Percentiles rank a stretch among this genome's conserved stretches.
Conservation (phyloP, 1,140 invertebrate genomes). For the Brachionus manjavacas region DNA sequence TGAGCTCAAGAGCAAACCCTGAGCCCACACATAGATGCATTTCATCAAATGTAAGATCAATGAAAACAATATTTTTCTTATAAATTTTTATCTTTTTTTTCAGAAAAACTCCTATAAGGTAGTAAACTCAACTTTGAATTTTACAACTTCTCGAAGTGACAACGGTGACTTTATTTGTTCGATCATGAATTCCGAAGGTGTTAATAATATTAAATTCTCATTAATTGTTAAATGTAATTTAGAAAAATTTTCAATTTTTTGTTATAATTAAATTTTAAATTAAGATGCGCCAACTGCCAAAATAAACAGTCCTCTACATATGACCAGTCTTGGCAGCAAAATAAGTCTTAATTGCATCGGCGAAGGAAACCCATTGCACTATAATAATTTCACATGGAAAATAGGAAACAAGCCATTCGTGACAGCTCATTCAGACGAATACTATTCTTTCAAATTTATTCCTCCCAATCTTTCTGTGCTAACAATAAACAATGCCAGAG, state of each 20-base stretch:
- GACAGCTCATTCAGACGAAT: not conserved
- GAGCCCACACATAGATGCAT: constrained; percentile 1
- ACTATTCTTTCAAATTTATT: constrained; percentile 14
- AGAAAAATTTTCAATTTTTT: not conserved
- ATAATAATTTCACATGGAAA: constrained; percentile 26
- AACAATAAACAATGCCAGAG: not conserved
- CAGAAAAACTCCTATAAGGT: constrained; percentile 17
- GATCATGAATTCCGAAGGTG: not conserved
- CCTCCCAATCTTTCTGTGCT: constrained; percentile 36
- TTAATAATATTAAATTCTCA: not conserved
- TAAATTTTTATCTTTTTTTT: not conserved
- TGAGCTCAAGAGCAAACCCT: constrained; percentile 30
- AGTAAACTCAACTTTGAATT: constrained; percentile 3
- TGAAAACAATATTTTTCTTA: not conserved
- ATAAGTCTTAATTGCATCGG: not conserved
- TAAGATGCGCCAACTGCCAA: constrained; percentile 33
- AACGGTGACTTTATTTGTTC: constrained; percentile 36
- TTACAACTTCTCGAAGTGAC: not conserved
- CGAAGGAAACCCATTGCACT: constrained; percentile 15
- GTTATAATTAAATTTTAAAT: not conserved
- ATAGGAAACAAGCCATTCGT: not conserved
- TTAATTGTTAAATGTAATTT: constrained; percentile 33
- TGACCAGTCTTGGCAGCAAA: not conserved
- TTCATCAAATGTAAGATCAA: constrained; percentile 18
- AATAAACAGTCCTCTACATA: not conserved